Base-by-base conservation (phyloP, 2,888 invertebrate genomes). In the Alsophila aescularia region DNA sequence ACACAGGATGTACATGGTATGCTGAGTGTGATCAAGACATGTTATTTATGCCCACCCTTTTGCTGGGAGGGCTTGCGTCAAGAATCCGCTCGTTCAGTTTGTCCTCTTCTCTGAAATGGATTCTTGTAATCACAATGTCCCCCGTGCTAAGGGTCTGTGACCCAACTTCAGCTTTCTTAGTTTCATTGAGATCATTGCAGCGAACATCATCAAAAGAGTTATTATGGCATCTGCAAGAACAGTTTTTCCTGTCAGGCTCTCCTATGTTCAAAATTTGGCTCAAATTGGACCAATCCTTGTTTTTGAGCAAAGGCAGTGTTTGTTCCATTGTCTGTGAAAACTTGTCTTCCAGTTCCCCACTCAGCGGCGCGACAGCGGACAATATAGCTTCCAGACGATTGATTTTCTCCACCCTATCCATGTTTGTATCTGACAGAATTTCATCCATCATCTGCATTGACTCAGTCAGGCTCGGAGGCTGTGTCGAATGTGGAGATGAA, bases 81-180 rank as follows among this genome's bases (percentile, higher is more conserved):
- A 92, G 74, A 52, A 87, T 81, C 64, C 90, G 83, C 66, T 92
- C 92, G 41, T 89, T 87, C 0, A 74, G 64, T 63, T 92, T 92
- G 56, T 92, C 92, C 64, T 92, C 92, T 62, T 92, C 92, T 40
- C 90, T 79, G 76, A 92, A 92, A 69, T 92, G 92, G 73, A 97
- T 96, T 85, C 96, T 95, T 37, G 97, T 97, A 72, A 98, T 97
- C 49, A 97, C 97, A 75, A 98, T 96, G 81, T 98, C 98, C 43
- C 98, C 98, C 13, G 98, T 98, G 79, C 97, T 97, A 40, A 97
- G 92, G 1, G 98, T 98, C 86, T 98, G 98, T 54, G 96, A 95
- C 27, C 94, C 95, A 56, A 94, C 93, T 68, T 94, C 93, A 8
- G 78, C 62, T 64, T 88, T 86, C 77, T 86, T 86, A 61, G 77